Conservation (phyloP, 1,140 invertebrate species). For the Drosophila lacteicornis region DNA sequence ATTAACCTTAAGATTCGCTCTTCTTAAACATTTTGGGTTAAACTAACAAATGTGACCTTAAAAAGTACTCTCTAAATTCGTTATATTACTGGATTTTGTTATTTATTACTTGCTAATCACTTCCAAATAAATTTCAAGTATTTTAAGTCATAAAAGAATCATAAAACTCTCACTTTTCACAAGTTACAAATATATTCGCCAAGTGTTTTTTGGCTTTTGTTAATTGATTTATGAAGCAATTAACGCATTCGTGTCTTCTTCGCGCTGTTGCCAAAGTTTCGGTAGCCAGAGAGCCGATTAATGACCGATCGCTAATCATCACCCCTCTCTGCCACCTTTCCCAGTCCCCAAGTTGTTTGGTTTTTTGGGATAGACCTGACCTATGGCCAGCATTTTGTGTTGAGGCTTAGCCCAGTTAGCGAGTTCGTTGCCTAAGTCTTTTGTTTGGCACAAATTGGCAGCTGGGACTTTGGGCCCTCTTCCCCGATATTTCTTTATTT, state of each 20-base stretch:
- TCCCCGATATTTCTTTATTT: not conserved
- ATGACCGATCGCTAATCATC: slow-evolving; percentile 61
- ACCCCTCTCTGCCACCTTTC: not conserved
- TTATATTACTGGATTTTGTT: too few relatives aligned
- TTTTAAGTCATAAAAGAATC: slow-evolving; percentile 5
- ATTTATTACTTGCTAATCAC: not conserved
- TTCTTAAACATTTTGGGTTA: too few relatives aligned
- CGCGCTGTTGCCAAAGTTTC: slow-evolving; percentile 51
- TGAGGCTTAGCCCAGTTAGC: slow-evolving; percentile 54
- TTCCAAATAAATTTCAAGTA: not conserved
- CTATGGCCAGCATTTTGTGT: slow-evolving; percentile 43
- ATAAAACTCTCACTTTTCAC: slow-evolving; percentile 30
- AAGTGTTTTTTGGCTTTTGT: slow-evolving; percentile 20
- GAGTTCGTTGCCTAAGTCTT: slow-evolving; percentile 79
- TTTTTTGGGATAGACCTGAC: slow-evolving; percentile 36
- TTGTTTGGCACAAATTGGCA: slow-evolving; percentile 50
- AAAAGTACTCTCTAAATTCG: not conserved
- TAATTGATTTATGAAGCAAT: slow-evolving; percentile 40
- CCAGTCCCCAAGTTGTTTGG: not conserved
- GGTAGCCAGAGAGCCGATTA: slow-evolving; percentile 52
- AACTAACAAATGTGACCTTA: not conserved
- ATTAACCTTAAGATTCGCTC: too few relatives aligned
- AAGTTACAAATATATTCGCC: slow-evolving; percentile 1
- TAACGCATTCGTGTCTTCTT: slow-evolving; percentile 32
- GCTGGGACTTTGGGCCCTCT: slow-evolving; percentile 4